Conservation (phyloP, 2,113 vertebrate species). For the Xyrauchen texanus region DNA sequence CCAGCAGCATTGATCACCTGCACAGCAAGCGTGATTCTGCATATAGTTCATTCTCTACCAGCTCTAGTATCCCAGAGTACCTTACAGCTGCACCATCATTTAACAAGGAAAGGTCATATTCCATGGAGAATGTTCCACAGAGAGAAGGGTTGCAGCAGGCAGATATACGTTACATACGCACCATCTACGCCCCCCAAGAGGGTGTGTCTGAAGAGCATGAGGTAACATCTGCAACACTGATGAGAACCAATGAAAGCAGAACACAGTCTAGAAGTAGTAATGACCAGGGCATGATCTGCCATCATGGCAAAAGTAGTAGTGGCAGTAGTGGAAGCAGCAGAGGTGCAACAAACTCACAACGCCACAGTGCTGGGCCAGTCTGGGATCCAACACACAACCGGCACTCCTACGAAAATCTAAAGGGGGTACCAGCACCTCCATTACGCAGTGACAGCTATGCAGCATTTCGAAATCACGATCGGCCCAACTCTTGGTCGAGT, state of each 20-base stretch:
- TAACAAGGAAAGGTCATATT: slow-evolving; percentile 81
- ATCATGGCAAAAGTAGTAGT: slow-evolving; percentile 54
- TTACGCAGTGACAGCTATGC: slow-evolving; percentile 89
- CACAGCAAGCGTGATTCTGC: slow-evolving; percentile 96
- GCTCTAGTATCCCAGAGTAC: slow-evolving; percentile 90
- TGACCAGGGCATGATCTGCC: slow-evolving; percentile 59
- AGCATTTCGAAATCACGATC: slow-evolving; percentile 83
- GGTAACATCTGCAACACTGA: slow-evolving; percentile 73
- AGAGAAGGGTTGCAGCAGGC: slow-evolving; percentile 80
- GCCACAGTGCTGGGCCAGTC: slow-evolving; percentile 68
- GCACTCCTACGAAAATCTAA: slow-evolving; percentile 74
- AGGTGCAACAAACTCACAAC: slow-evolving; percentile 58
- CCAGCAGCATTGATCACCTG: slow-evolving; percentile 91
- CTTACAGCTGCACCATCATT: slow-evolving; percentile 65
- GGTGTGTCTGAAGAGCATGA: slow-evolving; percentile 82
- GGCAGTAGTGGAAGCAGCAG: slow-evolving; percentile 56
- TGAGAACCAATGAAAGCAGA: slow-evolving; percentile 59
- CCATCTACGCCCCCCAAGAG: slow-evolving; percentile 79
- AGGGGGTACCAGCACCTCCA: slow-evolving; percentile 81
- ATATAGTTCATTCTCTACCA: slow-evolving; percentile 95
- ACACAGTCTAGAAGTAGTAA: slow-evolving; percentile 42
- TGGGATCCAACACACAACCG: slow-evolving; percentile 70
- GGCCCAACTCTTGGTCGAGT: slow-evolving; percentile 84
- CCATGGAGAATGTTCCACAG: slow-evolving; percentile 74
- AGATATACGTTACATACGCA: slow-evolving; percentile 83